phyloP scores from a whole-genome alignment of 35 echinoderm and acorn worm genomes.

The Apostichopus japonicus region DNA sequence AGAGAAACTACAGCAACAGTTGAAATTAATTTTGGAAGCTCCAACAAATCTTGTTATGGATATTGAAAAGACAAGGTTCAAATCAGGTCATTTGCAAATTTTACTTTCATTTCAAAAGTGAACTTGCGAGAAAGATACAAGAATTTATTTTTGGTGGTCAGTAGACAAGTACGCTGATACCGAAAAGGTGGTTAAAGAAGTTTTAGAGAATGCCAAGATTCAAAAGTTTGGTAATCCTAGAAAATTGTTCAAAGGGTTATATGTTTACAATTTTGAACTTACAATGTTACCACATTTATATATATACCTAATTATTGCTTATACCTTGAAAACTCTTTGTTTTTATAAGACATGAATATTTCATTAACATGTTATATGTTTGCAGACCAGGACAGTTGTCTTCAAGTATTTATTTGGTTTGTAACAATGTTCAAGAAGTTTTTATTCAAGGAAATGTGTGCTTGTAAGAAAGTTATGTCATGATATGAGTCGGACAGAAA shows the following conservation, averaged over 20 bases:
- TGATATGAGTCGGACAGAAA: no score
- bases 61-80: no score
- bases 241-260: not conserved
- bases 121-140: not conserved
- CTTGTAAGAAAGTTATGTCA: no score
- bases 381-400: no score
- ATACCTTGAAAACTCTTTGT: not conserved
- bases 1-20: not conserved
- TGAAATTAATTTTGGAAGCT: not conserved
- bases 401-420: no score
- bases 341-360: not conserved
- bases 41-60: not conserved
- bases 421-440: no score
- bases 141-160: not conserved
- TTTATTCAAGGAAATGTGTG: no score
- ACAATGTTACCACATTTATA: not conserved
- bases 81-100: no score
- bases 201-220: not conserved
- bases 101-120: no score
- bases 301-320: not conserved
- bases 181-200: not conserved
- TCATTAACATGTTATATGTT: not conserved
- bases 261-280: not conserved
- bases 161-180: constrained; percentile 5
- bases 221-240: constrained; percentile 20